phyloP scores from a whole-genome alignment of 2,888 invertebrate genomes.

The Hofmannophila pseudospretella region DNA sequence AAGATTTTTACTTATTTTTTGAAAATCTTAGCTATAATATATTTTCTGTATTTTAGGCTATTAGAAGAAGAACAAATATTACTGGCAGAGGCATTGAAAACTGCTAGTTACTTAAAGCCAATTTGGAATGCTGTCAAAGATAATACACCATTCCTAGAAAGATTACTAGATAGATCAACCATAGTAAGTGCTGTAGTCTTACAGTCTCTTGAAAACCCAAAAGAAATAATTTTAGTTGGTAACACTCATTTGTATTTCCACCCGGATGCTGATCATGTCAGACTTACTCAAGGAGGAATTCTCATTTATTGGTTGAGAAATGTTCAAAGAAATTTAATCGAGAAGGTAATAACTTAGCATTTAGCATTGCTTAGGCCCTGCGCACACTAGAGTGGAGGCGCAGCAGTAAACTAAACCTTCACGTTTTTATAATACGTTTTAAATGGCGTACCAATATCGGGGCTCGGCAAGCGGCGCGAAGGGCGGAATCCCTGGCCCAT shows the following conservation, averaged over 20 bases:
- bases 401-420: no score
- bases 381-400: no score
- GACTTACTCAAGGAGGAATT: conserved; percentile 89
- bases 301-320: conserved; percentile 83
- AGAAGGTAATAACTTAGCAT: no score
- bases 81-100: conserved; percentile 78
- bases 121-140: conserved; percentile 79
- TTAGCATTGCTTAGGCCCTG: no score
- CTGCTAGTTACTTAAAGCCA: conserved; percentile 65
- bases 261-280: conserved; percentile 92
- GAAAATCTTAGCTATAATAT: no score
- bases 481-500: no score
- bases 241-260: conserved; percentile 97
- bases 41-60: conserved; percentile 37
- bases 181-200: conserved; percentile 80
- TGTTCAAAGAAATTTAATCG: conserved; percentile 56
- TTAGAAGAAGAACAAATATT: conserved; percentile 74
- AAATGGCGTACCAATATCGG: no score
- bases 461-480: no score
- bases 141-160: conserved; percentile 75
- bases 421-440: no score
- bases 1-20: no score
- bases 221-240: conserved; percentile 82
- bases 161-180: conserved; percentile 82
- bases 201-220: conserved; percentile 73